Evolutionary conservation across 2,888 invertebrate species (phyloP).

Genomic region (Yponomeuta malinellus): DNA sequence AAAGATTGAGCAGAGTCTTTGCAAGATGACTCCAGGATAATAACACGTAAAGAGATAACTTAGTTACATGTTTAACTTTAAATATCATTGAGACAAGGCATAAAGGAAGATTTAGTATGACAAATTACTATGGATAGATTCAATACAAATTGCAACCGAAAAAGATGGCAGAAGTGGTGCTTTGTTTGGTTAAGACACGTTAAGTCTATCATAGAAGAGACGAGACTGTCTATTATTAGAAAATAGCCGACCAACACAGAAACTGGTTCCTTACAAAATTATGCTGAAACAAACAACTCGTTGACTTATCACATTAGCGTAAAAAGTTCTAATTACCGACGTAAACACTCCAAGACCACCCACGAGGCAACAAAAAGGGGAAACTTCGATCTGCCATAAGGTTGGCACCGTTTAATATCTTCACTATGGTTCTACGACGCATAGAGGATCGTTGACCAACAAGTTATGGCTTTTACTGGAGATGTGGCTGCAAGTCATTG

Average conservation of each 20-base stretch:
- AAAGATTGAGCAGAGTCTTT: too few species aligned
- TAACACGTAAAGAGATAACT: too few species aligned
- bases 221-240: neutral
- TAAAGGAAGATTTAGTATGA: too few species aligned
- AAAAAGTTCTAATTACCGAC: conserved; percentile 8
- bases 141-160: too few species aligned
- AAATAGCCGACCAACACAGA: neutral
- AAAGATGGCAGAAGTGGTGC: too few species aligned
- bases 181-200: too few species aligned
- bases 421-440: neutral
- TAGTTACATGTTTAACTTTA: too few species aligned
- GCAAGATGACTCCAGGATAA: too few species aligned
- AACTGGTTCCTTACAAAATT: neutral
- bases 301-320: neutral
- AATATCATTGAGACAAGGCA: too few species aligned
- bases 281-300: neutral
- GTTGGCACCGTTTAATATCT: neutral
- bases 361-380: conserved; percentile 6
- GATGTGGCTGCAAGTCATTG: neutral
- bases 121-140: too few species aligned
- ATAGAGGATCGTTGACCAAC: neutral
- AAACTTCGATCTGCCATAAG: neutral
- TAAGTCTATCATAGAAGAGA: neutral
- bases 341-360: conserved; percentile 7
- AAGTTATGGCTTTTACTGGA: neutral